Percentiles rank a stretch among this genome's conserved stretches.
Evolutionary conservation across 2,797 vertebrate genomes (phyloP).

Genomic region (Thamnophis elegans): DNA sequence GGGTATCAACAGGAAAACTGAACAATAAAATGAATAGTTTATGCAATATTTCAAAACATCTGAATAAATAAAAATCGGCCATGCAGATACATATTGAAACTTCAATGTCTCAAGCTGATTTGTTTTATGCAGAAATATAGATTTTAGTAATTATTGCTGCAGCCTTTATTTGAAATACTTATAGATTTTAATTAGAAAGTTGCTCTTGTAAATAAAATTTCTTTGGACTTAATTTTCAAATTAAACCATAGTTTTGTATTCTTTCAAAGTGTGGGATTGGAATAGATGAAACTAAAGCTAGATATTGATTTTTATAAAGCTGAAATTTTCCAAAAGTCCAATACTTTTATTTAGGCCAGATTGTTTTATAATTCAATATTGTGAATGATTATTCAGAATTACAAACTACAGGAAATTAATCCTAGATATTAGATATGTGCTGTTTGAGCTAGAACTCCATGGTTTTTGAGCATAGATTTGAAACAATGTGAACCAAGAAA

Average conservation of each 20-base stretch:
- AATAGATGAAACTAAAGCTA: not conserved
- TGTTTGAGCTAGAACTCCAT: not conserved
- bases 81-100: not conserved
- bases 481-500: not conserved
- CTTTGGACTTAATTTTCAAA: not conserved
- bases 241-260: slow-evolving; percentile 7
- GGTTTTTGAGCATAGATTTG: not conserved
- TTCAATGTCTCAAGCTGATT: not conserved
- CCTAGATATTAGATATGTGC: not conserved
- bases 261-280: not conserved
- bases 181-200: not conserved
- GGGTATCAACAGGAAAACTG: not conserved
- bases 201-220: not conserved
- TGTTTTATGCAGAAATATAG: not conserved
- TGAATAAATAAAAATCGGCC: slow-evolving; percentile 6
- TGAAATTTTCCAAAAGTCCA: not conserved
- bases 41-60: not conserved
- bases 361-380: too few relatives aligned
- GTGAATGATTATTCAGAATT: not conserved
- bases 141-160: slow-evolving; percentile 5
- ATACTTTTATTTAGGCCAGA: not conserved
- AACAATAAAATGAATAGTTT: slow-evolving; percentile 19
- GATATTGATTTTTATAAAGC: not conserved
- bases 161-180: not conserved
- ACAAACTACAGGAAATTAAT: not conserved